Percentiles rank a stretch among this genome's conserved stretches.
Evolutionary conservation across 1,140 invertebrate species (phyloP).

Genomic region (Hylaeus volcanicus): DNA sequence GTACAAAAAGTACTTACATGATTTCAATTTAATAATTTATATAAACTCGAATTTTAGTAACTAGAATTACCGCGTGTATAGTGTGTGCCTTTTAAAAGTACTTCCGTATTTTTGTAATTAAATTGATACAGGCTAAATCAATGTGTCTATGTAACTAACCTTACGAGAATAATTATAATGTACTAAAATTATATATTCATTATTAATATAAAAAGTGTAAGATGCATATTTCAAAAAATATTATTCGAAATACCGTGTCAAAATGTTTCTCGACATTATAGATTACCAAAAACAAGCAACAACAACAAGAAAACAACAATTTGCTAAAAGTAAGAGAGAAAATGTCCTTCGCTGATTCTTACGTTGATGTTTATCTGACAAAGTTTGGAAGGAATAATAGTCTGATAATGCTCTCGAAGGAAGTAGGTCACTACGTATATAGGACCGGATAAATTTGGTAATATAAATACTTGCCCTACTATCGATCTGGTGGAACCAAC

Average conservation of each 20-base stretch:
- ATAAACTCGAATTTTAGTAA: no score
- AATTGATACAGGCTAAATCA: no score
- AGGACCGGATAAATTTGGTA: conserved; percentile 49
- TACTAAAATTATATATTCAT: no score
- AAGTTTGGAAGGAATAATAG: conserved; percentile 22
- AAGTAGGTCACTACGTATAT: conserved; percentile 49
- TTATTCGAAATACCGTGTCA: no score
- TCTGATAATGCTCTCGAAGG: conserved; percentile 34
- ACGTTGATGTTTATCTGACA: neutral
- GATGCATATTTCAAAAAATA: no score
- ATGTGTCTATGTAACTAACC: no score
- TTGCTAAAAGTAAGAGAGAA: neutral
- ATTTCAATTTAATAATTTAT: neutral
- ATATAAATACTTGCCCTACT: conserved; percentile 41
- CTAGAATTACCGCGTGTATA: no score
- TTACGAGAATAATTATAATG: no score
- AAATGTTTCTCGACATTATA: neutral
- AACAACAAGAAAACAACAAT: no score
- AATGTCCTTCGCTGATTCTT: neutral
- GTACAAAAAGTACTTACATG: neutral
- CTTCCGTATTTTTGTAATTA: no score
- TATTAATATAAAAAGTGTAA: no score
- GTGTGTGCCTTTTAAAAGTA: no score
- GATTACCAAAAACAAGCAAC: neutral
- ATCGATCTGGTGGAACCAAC: conserved; percentile 36